Conservation (phyloP, 2,113 vertebrate species). For the Lasiurus cinereus region DNA sequence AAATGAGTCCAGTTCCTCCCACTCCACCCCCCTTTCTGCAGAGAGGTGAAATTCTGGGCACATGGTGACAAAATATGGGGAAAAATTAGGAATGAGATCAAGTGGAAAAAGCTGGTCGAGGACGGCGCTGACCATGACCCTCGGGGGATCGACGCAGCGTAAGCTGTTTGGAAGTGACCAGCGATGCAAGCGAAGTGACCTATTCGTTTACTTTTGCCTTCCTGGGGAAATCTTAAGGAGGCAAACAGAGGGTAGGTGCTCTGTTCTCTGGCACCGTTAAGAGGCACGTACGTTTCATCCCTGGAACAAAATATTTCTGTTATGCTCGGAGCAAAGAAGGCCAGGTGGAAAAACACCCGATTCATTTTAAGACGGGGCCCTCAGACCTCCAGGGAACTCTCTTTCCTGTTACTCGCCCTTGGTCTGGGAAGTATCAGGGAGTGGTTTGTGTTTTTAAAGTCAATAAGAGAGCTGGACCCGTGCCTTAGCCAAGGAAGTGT, state of each 20-base stretch:
- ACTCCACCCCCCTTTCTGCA: neutral
- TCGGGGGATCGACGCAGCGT: neutral
- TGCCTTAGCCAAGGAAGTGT: neutral
- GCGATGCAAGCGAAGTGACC: neutral
- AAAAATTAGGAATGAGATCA: neutral
- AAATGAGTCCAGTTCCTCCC: neutral
- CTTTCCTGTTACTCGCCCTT: neutral
- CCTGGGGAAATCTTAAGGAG: neutral
- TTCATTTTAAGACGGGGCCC: neutral
- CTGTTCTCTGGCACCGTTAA: neutral
- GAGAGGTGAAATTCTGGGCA: neutral
- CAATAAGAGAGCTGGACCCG: neutral
- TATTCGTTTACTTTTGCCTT: slow-evolving; percentile 8
- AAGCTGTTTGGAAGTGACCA: neutral
- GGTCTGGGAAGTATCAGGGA: neutral
- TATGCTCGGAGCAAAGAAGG: neutral
- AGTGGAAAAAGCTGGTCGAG: neutral
- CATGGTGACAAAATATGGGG: neutral
- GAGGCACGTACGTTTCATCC: neutral
- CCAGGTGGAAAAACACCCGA: neutral
- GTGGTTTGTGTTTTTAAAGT: neutral
- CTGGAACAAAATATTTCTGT: neutral
- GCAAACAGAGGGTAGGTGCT: neutral
- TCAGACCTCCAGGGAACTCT: no score
- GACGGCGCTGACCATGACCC: neutral